A percentile compares a stretch with the other conserved stretches of the same genome.
These are phyloP conservation scores for Trinorchestia longiramus DNA, from an alignment of 1,140 invertebrate species.

Conservation along the genomic window DNA sequence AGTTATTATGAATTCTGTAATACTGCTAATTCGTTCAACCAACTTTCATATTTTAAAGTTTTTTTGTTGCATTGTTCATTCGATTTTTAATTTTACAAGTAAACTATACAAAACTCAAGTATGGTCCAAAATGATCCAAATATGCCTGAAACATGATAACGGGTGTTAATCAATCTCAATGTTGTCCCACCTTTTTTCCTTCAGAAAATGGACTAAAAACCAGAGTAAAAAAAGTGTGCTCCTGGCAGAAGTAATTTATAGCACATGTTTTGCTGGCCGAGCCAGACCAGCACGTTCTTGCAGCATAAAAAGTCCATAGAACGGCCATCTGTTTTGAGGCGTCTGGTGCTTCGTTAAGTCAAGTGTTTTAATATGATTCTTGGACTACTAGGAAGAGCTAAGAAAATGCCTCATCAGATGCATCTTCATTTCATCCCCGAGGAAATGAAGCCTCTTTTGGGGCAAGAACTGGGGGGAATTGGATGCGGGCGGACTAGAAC, in stretches of 20 bases:
- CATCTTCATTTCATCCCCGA: constrained; percentile 25
- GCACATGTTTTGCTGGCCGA: neutral
- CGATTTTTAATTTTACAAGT: neutral
- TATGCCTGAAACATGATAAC: neutral
- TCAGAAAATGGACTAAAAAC: neutral
- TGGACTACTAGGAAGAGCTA: neutral
- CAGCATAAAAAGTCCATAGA: neutral
- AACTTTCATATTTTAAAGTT: too few species aligned
- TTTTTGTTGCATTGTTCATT: neutral
- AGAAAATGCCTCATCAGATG: constrained; percentile 15
- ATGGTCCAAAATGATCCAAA: neutral
- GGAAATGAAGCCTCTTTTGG: constrained; percentile 13
- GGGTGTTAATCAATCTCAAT: neutral
- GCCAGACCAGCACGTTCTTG: neutral
- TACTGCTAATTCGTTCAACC: too few species aligned
- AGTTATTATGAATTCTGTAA: too few species aligned
- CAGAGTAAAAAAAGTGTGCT: neutral
- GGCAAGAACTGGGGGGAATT: constrained; percentile 11
- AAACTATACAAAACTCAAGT: neutral
- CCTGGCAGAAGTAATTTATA: neutral
- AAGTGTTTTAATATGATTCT: constrained; percentile 14
- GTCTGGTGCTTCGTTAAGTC: constrained; percentile 6
- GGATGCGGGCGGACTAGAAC: neutral
- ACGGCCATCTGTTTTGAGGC: neutral
- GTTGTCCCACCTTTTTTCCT: neutral